Conservation (phyloP, 92 coral and sea anemone species). For the Epizoanthus ramosus region DNA sequence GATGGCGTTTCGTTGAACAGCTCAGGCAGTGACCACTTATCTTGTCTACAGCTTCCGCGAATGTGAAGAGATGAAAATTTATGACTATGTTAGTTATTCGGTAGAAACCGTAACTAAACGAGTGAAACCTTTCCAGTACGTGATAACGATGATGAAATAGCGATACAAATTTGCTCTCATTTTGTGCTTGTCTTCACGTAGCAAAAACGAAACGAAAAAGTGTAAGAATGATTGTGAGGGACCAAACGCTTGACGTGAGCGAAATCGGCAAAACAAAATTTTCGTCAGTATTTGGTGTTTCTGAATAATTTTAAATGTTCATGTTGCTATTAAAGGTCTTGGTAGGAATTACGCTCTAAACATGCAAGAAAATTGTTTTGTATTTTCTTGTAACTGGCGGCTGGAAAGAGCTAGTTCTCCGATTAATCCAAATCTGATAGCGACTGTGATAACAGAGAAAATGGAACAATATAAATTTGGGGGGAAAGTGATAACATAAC, state of each 20-base stretch:
- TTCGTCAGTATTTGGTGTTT: too few relatives aligned
- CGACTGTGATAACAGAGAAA: too few relatives aligned
- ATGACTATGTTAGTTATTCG: background rate
- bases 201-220: background rate
- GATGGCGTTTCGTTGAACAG: background rate
- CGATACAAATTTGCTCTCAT: conserved; percentile 5
- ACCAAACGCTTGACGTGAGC: background rate
- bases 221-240: too few relatives aligned
- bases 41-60: conserved; percentile 15
- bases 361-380: too few relatives aligned
- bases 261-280: conserved; percentile 1
- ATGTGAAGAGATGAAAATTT: background rate
- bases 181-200: conserved; percentile 2
- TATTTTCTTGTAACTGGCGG: too few relatives aligned
- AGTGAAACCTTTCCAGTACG: background rate
- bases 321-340: too few relatives aligned
- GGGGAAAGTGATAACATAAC: too few relatives aligned
- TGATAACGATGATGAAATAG: background rate
- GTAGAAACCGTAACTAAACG: background rate
- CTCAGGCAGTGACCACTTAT: background rate
- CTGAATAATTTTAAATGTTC: too few relatives aligned
- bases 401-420: too few relatives aligned
- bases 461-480: too few relatives aligned
- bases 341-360: too few relatives aligned
- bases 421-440: too few relatives aligned